A percentile compares a stretch with the other conserved stretches of the same genome.
phyloP scores from a whole-genome alignment of 2,113 vertebrate species.

The Austrofundulus limnaeus region DNA sequence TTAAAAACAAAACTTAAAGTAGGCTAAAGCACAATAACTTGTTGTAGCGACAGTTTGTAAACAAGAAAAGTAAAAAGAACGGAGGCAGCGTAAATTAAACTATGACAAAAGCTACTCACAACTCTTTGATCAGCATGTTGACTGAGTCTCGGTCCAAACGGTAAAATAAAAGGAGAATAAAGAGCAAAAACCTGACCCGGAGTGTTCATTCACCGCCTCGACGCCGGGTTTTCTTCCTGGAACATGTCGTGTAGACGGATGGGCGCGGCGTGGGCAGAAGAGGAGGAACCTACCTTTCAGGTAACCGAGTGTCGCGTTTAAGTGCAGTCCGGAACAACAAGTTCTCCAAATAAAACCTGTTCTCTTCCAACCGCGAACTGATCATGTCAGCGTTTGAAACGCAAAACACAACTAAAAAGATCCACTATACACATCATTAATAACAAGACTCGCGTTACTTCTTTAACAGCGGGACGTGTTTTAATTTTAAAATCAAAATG shows the following conservation, averaged over 20 bases:
- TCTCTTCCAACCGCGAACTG: neutral
- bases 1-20: too few relatives aligned
- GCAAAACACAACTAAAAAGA: neutral
- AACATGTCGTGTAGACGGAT: constrained; percentile 22
- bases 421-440: neutral
- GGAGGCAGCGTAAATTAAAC: constrained; percentile 16
- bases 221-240: constrained; percentile 67
- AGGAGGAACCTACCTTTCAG: constrained; percentile 54
- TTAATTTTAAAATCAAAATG: too few relatives aligned
- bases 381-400: too few relatives aligned
- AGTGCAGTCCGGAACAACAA: neutral
- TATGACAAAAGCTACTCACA: constrained; percentile 57
- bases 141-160: constrained; percentile 19
- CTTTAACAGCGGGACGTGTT: neutral
- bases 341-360: neutral
- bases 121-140: constrained; percentile 77
- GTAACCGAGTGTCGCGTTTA: constrained; percentile 42
- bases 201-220: neutral
- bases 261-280: constrained; percentile 54
- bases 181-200: neutral
- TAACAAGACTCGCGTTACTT: too few relatives aligned
- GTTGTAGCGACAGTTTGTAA: neutral
- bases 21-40: too few relatives aligned
- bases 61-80: neutral
- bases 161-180: neutral